Evolutionary conservation across 2,888 invertebrate species (phyloP), one percentile per base, ranked within the genome.

Genomic region (Eristalis pertinax): DNA sequence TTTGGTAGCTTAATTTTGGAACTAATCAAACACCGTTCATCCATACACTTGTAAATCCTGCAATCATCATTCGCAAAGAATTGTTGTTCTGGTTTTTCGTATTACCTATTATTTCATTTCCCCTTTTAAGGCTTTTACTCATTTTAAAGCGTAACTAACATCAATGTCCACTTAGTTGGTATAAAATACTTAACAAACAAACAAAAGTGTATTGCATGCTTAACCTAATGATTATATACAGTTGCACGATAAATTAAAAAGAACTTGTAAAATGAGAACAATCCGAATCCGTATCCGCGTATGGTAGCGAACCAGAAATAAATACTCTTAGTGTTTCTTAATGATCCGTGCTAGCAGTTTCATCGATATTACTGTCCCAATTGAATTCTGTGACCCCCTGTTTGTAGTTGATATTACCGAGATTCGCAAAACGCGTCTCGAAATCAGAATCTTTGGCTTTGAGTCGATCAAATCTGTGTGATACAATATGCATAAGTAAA

Each of bases 311-410:
- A 64, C n/a, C 29, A 22, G 15, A 56, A 62, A 38, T 69, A 78
- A 85, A 86, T 86, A 86, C 86, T 86, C 50, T 63, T 76, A 60
- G 89, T 79, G 89, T 85, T 72, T 90, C 78, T 89, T 91, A 92
- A 90, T 92, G 93, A 91, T 92, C 92, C 89, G 93, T 92, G 90
- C 92, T 92, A 2, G 83, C 85, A 77, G 95, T 95, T 91, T 96
- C 96, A 90, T 96, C 96, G 84, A 96, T 94, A 91, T 96, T 95
- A 93, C 96, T 96, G 93, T 97, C 97, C 98, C 97, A 97, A 93
- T 97, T 97, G 93, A 97, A 98, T 92, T 97, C 97, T 76, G 97
- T 96, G 89, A 95, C 96, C 88, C 96, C 96, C 91, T 94, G 95
- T 90, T 96, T 95, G 70, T 94, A 95, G 70, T 96, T 95, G 90